phyloP scores from a whole-genome alignment of 2,888 invertebrate genomes.

The Tricholauxania praeusta region DNA sequence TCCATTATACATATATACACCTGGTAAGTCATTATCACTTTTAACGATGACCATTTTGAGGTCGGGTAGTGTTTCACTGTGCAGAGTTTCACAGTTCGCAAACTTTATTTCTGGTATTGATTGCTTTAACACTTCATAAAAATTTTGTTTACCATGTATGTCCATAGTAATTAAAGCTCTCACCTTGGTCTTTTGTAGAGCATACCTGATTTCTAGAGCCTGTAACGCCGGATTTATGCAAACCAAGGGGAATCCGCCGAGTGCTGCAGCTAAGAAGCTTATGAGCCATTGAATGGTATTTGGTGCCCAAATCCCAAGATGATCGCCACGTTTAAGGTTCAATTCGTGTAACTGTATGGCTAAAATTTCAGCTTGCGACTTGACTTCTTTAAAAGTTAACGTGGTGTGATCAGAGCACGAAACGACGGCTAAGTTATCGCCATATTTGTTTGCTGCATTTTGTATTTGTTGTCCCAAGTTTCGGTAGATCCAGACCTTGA shows the following conservation, averaged over 20 bases:
- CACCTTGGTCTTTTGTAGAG: constrained; percentile 76
- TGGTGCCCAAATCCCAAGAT: constrained; percentile 82
- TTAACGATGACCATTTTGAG: constrained; percentile 39
- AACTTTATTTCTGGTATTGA: constrained; percentile 71
- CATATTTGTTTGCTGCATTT: constrained; percentile 69
- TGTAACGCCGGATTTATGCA: constrained; percentile 81
- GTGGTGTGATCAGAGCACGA: constrained; percentile 69
- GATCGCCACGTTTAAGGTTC: constrained; percentile 78
- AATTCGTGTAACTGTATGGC: constrained; percentile 77
- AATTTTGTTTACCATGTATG: constrained; percentile 74
- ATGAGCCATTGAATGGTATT: constrained; percentile 82
- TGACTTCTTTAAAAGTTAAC: constrained; percentile 69
- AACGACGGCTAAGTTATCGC: constrained; percentile 70
- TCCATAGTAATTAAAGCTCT: constrained; percentile 75
- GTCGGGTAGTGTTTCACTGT: constrained; percentile 16
- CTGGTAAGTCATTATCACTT: constrained; percentile 55
- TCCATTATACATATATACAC: constrained; percentile 64
- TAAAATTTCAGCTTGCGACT: constrained; percentile 71
- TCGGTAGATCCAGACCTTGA: constrained; percentile 62
- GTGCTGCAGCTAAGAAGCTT: constrained; percentile 75
- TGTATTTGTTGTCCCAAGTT: constrained; percentile 73
- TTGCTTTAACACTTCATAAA: constrained; percentile 72
- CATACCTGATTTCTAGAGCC: constrained; percentile 76
- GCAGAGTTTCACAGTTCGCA: background rate
- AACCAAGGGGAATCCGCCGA: constrained; percentile 78